These are phyloP conservation scores for Chrysopilus asiliformis DNA, from an alignment of 2,888 invertebrate genomes.

Conservation along the genomic window DNA sequence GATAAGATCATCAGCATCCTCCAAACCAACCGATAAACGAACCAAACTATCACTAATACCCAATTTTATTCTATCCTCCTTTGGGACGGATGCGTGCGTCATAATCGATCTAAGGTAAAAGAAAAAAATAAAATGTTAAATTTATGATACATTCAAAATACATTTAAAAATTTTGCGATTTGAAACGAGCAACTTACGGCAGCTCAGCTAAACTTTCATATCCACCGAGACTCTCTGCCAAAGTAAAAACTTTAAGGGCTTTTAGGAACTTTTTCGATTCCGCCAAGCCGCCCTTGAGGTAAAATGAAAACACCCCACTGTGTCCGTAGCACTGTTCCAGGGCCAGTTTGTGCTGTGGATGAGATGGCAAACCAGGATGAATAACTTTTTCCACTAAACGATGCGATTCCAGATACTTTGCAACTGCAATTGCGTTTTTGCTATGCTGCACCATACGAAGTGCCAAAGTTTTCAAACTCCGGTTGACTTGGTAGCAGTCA, in stretches of 20 bases:
- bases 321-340: constrained; percentile 72
- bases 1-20: constrained; percentile 73
- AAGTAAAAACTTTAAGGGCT: constrained; percentile 61
- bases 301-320: constrained; percentile 87
- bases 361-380: constrained; percentile 75
- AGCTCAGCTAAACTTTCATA: constrained; percentile 89
- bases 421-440: constrained; percentile 62
- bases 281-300: constrained; percentile 60
- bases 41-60: constrained; percentile 77
- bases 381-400: constrained; percentile 64
- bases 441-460: constrained; percentile 84
- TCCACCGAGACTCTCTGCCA: constrained; percentile 92
- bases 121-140: constrained; percentile 8
- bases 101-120: constrained; percentile 54
- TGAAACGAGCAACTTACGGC: constrained; percentile 52
- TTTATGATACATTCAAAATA: too few species aligned
- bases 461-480: constrained; percentile 86
- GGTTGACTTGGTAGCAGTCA: constrained; percentile 86
- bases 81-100: constrained; percentile 89
- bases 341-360: constrained; percentile 73
- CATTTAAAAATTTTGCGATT: not conserved
- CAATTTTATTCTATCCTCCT: constrained; percentile 51
- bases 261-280: constrained; percentile 62
- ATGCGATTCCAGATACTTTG: constrained; percentile 68
- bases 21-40: constrained; percentile 80